A percentile compares a stretch with the other conserved stretches of the same genome.
Evolutionary conservation across 2,797 vertebrate genomes (phyloP).

Genomic region (Otolemur crassicaudatus): DNA sequence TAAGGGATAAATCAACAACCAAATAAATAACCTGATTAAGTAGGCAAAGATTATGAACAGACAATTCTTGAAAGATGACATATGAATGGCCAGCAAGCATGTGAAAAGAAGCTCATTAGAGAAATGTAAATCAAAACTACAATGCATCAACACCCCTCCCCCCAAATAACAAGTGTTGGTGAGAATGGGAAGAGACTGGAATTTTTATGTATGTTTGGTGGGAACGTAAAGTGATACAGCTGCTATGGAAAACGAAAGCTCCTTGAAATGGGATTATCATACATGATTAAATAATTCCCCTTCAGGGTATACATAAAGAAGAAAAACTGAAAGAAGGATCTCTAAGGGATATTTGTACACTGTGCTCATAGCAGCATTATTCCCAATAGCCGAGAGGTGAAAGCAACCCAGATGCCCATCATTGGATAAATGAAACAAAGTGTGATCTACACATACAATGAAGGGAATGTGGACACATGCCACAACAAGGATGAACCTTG

Average conservation of each 20-base stretch:
- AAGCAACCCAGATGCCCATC: not conserved
- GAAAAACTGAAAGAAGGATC: not conserved
- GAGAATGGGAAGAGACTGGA: not conserved
- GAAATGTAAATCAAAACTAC: constrained; percentile 27
- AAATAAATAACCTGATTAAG: not conserved
- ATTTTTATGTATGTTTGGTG: not conserved
- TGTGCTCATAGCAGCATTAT: not conserved
- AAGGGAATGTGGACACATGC: not conserved
- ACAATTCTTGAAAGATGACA: not conserved
- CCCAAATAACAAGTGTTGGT: not conserved
- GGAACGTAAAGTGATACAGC: not conserved
- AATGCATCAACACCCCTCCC: not conserved
- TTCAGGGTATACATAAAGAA: not conserved
- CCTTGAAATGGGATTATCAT: not conserved
- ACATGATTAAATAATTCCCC: not conserved
- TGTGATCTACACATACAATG: not conserved
- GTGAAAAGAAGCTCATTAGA: not conserved
- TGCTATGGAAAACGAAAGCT: not conserved
- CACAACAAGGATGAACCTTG: not conserved
- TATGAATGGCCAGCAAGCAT: not conserved
- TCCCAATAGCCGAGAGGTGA: not conserved
- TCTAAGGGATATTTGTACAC: not conserved
- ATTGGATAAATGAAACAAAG: not conserved
- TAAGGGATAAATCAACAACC: not conserved
- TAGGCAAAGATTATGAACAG: not conserved